These are phyloP conservation scores for Adelphocoris suturalis DNA, from an alignment of 2,888 invertebrate species.

Conservation along the genomic window DNA sequence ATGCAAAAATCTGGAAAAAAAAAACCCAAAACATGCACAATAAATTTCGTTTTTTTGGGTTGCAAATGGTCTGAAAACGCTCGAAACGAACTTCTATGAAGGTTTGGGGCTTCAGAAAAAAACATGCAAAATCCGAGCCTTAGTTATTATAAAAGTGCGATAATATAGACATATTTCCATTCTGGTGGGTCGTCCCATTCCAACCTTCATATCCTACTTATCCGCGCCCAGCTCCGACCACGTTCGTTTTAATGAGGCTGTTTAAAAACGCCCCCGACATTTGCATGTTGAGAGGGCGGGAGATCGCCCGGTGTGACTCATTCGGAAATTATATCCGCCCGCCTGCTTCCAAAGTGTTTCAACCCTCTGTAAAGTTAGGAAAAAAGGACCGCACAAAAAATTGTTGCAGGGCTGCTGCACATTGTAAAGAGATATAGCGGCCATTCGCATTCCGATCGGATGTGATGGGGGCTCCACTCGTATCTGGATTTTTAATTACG, in stretches of 20 bases:
- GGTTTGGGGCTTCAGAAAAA: too few species aligned
- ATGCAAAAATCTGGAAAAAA: too few species aligned
- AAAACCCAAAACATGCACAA: too few species aligned
- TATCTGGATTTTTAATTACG: neutral
- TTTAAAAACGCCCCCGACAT: slow-evolving; percentile 35
- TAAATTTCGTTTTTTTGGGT: too few species aligned
- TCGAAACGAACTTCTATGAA: too few species aligned
- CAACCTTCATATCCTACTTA: neutral
- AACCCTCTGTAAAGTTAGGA: neutral
- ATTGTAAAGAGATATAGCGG: neutral
- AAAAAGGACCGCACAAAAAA: neutral
- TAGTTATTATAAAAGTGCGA: too few species aligned
- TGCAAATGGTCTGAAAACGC: too few species aligned
- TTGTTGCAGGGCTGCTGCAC: neutral
- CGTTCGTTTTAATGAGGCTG: slow-evolving; percentile 19
- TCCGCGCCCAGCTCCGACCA: neutral
- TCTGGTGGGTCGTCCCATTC: neutral
- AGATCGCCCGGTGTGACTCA: slow-evolving; percentile 17
- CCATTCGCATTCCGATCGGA: neutral
- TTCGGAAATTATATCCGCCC: slow-evolving; percentile 32
- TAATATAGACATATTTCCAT: neutral
- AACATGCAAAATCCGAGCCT: too few species aligned
- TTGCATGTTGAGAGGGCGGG: slow-evolving; percentile 3
- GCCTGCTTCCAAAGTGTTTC: slow-evolving; percentile 17
- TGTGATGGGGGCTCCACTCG: neutral